phyloP scores from a whole-genome alignment of 1,140 invertebrate species.

The Rhynchophorus ferrugineus region DNA sequence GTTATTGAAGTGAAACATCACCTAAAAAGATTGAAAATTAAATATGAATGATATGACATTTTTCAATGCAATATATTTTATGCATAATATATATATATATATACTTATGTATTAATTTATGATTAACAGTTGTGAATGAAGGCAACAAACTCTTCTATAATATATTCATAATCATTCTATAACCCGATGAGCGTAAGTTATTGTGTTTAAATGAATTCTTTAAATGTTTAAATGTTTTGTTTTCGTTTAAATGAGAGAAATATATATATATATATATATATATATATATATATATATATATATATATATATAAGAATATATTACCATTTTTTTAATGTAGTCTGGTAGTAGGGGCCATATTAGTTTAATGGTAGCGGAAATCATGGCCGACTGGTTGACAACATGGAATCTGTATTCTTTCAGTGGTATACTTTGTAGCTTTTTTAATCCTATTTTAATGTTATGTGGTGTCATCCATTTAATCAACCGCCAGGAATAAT shows the following conservation, averaged over 20 bases:
- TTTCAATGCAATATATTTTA: neutral
- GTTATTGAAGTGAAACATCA: constrained; percentile 30
- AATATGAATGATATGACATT: neutral
- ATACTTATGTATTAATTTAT: no score
- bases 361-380: constrained; percentile 27
- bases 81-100: neutral
- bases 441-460: constrained; percentile 30
- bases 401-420: constrained; percentile 33
- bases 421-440: constrained; percentile 31
- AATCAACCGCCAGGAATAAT: constrained; percentile 34
- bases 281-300: no score
- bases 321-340: constrained; percentile 33
- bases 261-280: no score
- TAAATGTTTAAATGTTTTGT: no score
- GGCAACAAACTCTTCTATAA: no score
- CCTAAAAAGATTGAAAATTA: constrained; percentile 22
- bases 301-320: no score
- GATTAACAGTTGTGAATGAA: no score
- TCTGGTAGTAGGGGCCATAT: constrained; percentile 34
- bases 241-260: no score
- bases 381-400: constrained; percentile 29
- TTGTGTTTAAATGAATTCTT: no score
- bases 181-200: no score
- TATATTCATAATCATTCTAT: no score
- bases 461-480: constrained; percentile 38